A percentile compares a stretch with the other conserved stretches of the same genome.
Conservation (phyloP, 2,113 vertebrate genomes). For the Eupsittula cactorum region DNA sequence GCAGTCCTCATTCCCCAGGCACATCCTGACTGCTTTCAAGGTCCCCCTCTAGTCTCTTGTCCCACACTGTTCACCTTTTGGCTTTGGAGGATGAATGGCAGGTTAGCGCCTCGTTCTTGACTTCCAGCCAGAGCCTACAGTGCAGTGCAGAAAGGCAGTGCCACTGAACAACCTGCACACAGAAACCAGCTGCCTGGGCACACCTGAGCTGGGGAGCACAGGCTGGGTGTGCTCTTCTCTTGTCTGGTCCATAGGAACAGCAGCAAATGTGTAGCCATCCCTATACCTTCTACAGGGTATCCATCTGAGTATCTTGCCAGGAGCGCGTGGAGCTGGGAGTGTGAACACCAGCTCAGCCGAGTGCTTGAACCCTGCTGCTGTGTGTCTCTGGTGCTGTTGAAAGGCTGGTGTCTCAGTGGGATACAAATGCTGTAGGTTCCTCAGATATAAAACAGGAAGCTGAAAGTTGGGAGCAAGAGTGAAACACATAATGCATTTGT, state of each 20-base stretch:
- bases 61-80: background rate
- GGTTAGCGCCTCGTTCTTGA: rapidly evolving
- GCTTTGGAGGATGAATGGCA: background rate
- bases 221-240: background rate
- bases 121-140: background rate
- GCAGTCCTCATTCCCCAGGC: background rate
- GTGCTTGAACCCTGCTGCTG: rapidly evolving
- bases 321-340: too few species aligned
- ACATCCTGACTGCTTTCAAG: background rate
- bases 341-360: rapidly evolving
- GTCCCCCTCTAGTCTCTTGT: background rate
- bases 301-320: background rate
- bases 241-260: background rate
- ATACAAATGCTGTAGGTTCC: background rate
- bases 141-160: background rate
- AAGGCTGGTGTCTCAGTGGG: background rate
- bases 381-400: background rate
- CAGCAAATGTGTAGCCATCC: background rate
- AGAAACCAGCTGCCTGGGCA: rapidly evolving
- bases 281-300: background rate
- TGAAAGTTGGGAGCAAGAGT: rapidly evolving
- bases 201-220: background rate
- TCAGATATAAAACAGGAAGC: background rate
- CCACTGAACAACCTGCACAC: background rate
- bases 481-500: background rate